phyloP scores from a whole-genome alignment of 2,888 invertebrate genomes.

The Embidobia sp. region DNA sequence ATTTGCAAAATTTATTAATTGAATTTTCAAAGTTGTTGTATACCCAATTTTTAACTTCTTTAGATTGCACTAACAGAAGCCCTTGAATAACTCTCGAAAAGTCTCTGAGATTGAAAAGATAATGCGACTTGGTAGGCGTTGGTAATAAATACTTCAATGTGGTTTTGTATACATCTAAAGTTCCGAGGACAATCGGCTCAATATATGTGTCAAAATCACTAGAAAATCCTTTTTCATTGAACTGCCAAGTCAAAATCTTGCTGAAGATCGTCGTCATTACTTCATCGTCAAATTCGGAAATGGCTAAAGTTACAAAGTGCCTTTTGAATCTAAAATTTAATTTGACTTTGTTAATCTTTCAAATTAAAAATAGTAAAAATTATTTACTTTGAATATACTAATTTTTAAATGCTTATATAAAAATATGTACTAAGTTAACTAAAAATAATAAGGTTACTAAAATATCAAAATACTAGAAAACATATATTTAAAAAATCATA shows the following conservation, averaged over 20 bases:
- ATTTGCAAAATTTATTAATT: too few species aligned
- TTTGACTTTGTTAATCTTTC: too few species aligned
- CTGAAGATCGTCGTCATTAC: conserved; percentile 93
- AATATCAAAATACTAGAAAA: too few species aligned
- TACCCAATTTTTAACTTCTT: conserved; percentile 89
- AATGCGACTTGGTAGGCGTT: conserved; percentile 96
- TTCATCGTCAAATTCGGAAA: conserved; percentile 94
- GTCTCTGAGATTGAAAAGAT: conserved; percentile 96
- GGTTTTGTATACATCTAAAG: conserved; percentile 92
- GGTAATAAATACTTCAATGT: conserved; percentile 91
- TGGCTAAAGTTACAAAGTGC: conserved; percentile 92
- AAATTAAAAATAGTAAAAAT: too few species aligned
- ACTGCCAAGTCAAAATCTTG: conserved; percentile 95
- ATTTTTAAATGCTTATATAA: too few species aligned
- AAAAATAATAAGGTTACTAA: too few species aligned
- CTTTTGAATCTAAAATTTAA: conserved; percentile 87
- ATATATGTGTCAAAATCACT: conserved; percentile 94
- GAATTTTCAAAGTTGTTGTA: not conserved
- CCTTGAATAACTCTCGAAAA: conserved; percentile 97
- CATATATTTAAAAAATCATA: too few species aligned
- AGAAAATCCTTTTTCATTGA: conserved; percentile 94
- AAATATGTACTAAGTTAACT: too few species aligned
- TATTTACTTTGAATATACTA: too few species aligned
- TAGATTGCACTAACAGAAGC: conserved; percentile 93
- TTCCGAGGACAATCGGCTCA: conserved; percentile 91